Evolutionary conservation across 2,888 invertebrate species (phyloP).

Genomic region (Branchellion lobata): DNA sequence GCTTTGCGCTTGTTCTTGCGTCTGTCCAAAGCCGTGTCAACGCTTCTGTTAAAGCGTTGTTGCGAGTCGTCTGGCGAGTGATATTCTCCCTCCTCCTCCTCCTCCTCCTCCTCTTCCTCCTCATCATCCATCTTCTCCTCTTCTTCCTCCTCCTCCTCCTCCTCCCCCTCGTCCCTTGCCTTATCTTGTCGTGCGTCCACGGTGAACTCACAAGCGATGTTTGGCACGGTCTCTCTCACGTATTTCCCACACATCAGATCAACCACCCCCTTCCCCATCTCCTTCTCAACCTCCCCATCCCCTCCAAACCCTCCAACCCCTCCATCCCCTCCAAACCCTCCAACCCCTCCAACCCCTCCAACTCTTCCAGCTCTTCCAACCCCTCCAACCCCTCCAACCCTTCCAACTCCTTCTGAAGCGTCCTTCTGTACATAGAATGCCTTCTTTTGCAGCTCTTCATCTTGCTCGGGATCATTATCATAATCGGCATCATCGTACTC

Average conservation of each 20-base stretch:
- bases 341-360: neutral
- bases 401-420: slow-evolving; percentile 17
- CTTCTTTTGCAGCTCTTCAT: neutral
- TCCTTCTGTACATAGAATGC: neutral
- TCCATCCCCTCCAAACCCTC: neutral
- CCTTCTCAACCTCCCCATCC: neutral
- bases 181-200: neutral
- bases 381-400: neutral
- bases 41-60: too few relatives aligned
- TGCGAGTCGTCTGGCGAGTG: slow-evolving; percentile 24
- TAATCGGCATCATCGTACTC: slow-evolving; percentile 32
- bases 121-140: neutral
- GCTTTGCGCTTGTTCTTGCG: neutral
- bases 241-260: neutral
- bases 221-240: slow-evolving; percentile 9
- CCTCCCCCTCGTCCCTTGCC: neutral
- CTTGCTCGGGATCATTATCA: neutral
- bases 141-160: slow-evolving; percentile 6
- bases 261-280: neutral
- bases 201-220: slow-evolving; percentile 6
- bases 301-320: neutral
- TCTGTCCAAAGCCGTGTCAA: too few relatives aligned
- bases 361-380: neutral
- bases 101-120: slow-evolving; percentile 13
- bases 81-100: slow-evolving; percentile 35